phyloP scores from a whole-genome alignment of 2,888 invertebrate genomes.

The Synergus itoensis region DNA sequence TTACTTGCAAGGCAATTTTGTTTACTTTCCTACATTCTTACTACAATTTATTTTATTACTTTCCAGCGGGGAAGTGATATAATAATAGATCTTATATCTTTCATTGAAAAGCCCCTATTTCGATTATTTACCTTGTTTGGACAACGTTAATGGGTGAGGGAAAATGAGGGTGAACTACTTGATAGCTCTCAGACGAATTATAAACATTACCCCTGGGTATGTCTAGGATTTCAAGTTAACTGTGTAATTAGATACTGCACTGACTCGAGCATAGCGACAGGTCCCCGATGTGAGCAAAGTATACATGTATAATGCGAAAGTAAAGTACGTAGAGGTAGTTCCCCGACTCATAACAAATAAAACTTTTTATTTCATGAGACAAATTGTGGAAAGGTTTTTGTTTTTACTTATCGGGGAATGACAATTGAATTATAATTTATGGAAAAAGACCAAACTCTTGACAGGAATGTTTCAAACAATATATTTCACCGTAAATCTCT shows the following conservation, averaged over 20 bases:
- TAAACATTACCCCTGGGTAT: slow-evolving; percentile 12
- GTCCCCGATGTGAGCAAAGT: slow-evolving; percentile 10
- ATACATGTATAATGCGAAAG: background rate
- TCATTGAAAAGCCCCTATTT: background rate
- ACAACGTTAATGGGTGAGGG: background rate
- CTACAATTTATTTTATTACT: background rate
- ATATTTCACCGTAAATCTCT: too few species aligned
- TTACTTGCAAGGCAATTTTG: background rate
- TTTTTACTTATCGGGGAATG: too few species aligned
- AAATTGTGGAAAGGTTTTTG: too few species aligned
- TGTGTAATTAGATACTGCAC: slow-evolving; percentile 28
- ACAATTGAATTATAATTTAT: too few species aligned
- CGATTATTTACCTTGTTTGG: background rate
- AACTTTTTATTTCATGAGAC: too few species aligned
- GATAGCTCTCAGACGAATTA: slow-evolving; percentile 23
- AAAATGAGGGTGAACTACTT: background rate
- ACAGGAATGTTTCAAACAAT: too few species aligned
- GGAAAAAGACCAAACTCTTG: too few species aligned
- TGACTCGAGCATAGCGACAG: background rate
- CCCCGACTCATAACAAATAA: too few species aligned
- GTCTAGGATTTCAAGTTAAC: slow-evolving; percentile 33
- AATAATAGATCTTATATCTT: background rate
- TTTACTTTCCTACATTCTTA: background rate
- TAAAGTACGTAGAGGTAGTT: background rate
- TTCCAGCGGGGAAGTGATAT: background rate